Percentiles rank a stretch among this genome's conserved stretches.
These are phyloP conservation scores for Porites evermanni DNA, from an alignment of 92 coral and sea anemone genomes.

Conservation along the genomic window DNA sequence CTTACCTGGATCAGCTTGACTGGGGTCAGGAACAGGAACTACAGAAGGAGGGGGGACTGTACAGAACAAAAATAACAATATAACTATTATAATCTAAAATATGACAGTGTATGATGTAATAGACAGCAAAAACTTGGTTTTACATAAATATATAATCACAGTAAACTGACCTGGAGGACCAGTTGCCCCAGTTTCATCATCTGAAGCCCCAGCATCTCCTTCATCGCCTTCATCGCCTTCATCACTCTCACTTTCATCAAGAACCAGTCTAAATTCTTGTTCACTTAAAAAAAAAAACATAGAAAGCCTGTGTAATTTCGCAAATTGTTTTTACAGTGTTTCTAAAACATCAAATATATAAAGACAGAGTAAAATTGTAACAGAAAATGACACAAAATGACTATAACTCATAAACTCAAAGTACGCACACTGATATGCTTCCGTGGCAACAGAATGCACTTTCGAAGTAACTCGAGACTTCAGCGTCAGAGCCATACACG, in stretches of 20 bases:
- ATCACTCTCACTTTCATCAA: neutral
- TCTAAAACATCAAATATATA: too few species aligned
- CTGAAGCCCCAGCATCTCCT: neutral
- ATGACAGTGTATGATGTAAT: neutral
- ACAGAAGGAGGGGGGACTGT: neutral
- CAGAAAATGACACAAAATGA: too few species aligned
- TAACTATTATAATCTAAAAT: neutral
- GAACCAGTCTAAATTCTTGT: neutral
- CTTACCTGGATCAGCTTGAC: neutral
- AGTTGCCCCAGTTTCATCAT: neutral
- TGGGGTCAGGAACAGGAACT: neutral
- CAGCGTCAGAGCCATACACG: too few species aligned
- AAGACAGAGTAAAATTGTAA: too few species aligned
- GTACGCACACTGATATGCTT: too few species aligned
- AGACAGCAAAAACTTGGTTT: neutral
- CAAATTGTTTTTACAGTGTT: too few species aligned
- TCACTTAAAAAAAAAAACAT: neutral
- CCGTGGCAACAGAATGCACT: too few species aligned
- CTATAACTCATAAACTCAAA: too few species aligned
- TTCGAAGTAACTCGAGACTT: too few species aligned
- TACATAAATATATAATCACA: constrained; percentile 1
- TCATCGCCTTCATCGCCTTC: neutral
- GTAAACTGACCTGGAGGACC: neutral
- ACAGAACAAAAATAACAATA: neutral
- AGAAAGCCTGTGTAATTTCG: too few species aligned